Evolutionary conservation across 2,888 invertebrate species (phyloP), one percentile per base, ranked within the genome.

Genomic region (Caenorhabditis sp.): DNA sequence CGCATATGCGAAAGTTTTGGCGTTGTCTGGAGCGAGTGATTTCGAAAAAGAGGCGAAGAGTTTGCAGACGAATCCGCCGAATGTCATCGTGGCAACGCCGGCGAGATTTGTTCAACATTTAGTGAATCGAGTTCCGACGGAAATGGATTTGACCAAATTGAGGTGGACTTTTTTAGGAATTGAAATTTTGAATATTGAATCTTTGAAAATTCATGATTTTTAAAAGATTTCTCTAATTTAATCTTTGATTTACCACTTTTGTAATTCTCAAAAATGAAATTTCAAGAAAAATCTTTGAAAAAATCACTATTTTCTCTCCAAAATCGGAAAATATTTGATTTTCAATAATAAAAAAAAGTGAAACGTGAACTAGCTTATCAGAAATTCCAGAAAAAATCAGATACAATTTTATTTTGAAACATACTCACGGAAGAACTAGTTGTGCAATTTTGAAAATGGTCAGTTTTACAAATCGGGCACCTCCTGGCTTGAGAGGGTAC

Each of bases 51-150:
- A 76, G 61, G 49, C 59, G 0, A 51, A 61, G 17, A 55, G 36
- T 31, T 21, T 76, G 23, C 50, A 49, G 4, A 6, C 54, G 5
- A 36, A 68, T 21, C 51, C 62, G 58, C 89, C 88, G 26, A 95
- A 97, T 87, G 93, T 97, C 80, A 90, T 97, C 62, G 92, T 97
- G 0, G 93, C 95, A 60, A 97, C 97, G 19, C 95, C 96, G 31
- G 96, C 96, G 17, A 91, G 97, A 67, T 89, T 97, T 62, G 93
- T 96, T 0, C 95, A 96, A 88, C 97, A 97, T 89, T 90, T 97
- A 73, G 92, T 93, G 88, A 92, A 78, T 95, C 95, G 0, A 17
- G 66, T 72, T 50, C 73, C 68, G 19, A 64, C 51, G 58, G 69
- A 17, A 19, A 58, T 84, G 90, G 92, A 86, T 94, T 93, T 21